Percentiles rank a stretch among this genome's conserved stretches.
Conservation (phyloP, 2,888 invertebrate genomes). For the Steromphala cineraria region DNA sequence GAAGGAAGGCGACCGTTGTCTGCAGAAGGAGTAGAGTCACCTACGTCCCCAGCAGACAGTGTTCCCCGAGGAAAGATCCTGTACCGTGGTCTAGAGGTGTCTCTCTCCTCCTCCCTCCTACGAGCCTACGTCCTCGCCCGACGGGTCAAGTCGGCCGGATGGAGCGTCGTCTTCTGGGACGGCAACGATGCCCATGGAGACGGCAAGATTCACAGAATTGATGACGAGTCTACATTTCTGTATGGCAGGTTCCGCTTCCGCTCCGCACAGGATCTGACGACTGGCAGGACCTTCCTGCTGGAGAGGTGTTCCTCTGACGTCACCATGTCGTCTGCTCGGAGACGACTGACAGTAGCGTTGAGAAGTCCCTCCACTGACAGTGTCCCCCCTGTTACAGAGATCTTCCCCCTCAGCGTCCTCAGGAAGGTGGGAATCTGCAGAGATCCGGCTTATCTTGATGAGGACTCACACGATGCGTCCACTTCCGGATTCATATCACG, state of each 20-base stretch:
- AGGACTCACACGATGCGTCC: background rate
- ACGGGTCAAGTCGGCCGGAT: background rate
- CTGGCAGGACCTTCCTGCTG: background rate
- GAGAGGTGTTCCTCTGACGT: background rate
- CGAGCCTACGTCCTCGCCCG: background rate
- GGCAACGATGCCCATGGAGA: background rate
- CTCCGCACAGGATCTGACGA: background rate
- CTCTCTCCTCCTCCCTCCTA: background rate
- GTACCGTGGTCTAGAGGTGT: too few species aligned
- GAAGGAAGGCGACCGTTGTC: too few species aligned
- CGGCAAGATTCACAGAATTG: background rate
- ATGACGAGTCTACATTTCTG: background rate
- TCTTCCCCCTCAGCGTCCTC: background rate
- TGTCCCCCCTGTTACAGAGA: background rate
- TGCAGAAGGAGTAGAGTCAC: too few species aligned
- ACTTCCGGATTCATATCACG: background rate
- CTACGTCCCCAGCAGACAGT: too few species aligned
- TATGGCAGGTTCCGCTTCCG: background rate
- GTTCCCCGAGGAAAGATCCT: too few species aligned
- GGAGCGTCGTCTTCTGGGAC: background rate
- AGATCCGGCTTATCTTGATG: background rate
- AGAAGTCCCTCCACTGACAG: background rate
- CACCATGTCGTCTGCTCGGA: background rate
- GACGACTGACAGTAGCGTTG: background rate
- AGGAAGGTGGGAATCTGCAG: background rate